Base-by-base conservation (phyloP, 37 sponge, comb jelly and placozoan species). In the Hormiphora californensis region DNA sequence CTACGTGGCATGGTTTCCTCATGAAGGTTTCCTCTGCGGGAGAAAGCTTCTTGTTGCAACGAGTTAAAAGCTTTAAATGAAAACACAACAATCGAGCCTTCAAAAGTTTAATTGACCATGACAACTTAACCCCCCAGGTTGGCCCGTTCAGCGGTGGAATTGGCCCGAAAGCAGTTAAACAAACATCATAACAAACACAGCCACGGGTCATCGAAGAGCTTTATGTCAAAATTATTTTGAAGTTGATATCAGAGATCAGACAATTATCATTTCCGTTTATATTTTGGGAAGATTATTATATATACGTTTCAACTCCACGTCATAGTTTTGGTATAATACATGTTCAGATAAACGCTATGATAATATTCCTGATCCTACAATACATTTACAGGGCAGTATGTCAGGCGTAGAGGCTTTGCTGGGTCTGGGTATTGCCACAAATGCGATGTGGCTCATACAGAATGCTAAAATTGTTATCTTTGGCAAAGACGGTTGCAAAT, bases 161-260 rank as follows among this genome's bases (percentile, higher is more conserved):
- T 57, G 4, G 61, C 61, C 23, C n/a, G 61, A 57, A 57, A 57
- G 27, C 61, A 57, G 27, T 30, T 57, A 57, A 57, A 23, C 27
- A 57, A 57, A 15, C 61, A 57, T 57, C 61, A 57, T 30, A 57
- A 57, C 61, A 57, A 12, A 57, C 61, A 57, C 61, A 28, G 30
- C n/a, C 61, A 57, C 23, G n/a, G n/a, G n/a, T 57, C 61, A 5
- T 28, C n/a, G 23, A 57, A 57, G n/a, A 57, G 61, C 27, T 57
- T 57, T 30, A 57, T 57, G 61, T 57, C 61, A 4, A 57, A 30
- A 23, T 57, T 57, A 23, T 57, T 57, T 57, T 57, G n/a, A 57
- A 57, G 61, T 57, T 57, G n/a, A 19, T 28, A 57, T n/a, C n/a
- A 49, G 53, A 17, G 15, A 15, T 49, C 12, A n/a, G n/a, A n/a